Evolutionary conservation across 2,113 vertebrate genomes (phyloP), one percentile per base, ranked within the genome.

Genomic region (Cinclus cinclus): DNA sequence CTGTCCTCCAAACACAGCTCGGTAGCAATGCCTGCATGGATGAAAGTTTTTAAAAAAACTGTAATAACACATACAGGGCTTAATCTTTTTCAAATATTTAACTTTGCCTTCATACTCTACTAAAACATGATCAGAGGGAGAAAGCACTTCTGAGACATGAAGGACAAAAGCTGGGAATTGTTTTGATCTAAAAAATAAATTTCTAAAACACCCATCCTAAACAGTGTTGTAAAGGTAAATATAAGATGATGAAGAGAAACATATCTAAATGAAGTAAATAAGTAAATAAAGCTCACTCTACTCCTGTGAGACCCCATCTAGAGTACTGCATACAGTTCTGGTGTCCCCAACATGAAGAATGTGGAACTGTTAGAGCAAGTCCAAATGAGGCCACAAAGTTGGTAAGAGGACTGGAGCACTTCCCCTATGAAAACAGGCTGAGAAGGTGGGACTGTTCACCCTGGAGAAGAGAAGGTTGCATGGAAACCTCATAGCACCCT

Each of bases 21-120:
- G 0, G 42, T 17, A 59, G 30, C 22, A 28, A 16, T 2, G 5
- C 18, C 67, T 25, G 13, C 39, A 35, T 0, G 7, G 28, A 41
- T 1, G 0, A 1, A 77, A 28, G 16, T 4, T 70, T 67, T 10
- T 68, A 2, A 83, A 13, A 13, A 24, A 60, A 60, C 42, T 18
- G 2, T 9, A 63, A 1, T 8, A 58, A 47, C 7, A 41, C 7
- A 25, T 12, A 11, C 0, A 78, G 33, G 20, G 17, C 8, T 87
- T 70, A 15, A 67, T 6, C 24, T n/a, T 9, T 55, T 82, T 62
- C 67, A 37, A 25, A 78, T 6, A 8, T 2, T 23, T 42, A 83
- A 60, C 23, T 85, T 37, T 33, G 35, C 28, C 23, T 65, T 89
- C 35, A 4, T 18, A 55, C 13, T 20, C 4, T 17, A 52, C 50